Base-by-base conservation (phyloP, 2,113 vertebrate species). In the Daboia siamensis region DNA sequence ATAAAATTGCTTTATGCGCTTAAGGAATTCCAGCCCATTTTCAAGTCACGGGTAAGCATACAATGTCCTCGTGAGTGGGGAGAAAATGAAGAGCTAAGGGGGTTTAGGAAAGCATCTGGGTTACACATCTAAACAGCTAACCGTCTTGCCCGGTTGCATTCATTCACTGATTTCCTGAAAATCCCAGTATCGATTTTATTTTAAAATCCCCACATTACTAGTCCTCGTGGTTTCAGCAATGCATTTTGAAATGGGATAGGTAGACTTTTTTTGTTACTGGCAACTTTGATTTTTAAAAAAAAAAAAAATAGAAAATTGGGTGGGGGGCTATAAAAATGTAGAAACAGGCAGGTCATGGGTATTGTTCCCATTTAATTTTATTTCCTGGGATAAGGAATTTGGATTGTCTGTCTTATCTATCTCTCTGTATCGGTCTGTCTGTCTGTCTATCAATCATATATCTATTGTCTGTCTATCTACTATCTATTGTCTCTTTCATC, bases 1-100 rank as follows among this genome's bases (percentile, higher is more conserved):
- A 99, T 99, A 94, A 97, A 97, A 69, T 95, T 99, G 92, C 97
- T 99, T 46, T 95, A 98, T 56, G 94, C 97, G 11, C 97, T 99
- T 85, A 99, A 98, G 95, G 97, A 98, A 91, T 98, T 99, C 94
- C 99, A 99, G 90, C 99, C 98, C 0, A 97, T 98, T 90, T 99
- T 99, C 95, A 99, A 98, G 96, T 97, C 97, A 94, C 99, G 98
- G 98, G 99, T 99, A 97, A 85, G 97, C 93, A 87, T 90, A 3
- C 0, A 4, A 7, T 13, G 24, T 90, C 23, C 5, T 23, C 10
- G 7, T 24, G 39, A 52, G n/a, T 20, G 87, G n/a, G 15, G 26
- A 39, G 54, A 69, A 39, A 23, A 1, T 23, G 8, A 21, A 26
- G 15, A 6, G 6, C 21, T 52, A 51, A 51, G 51, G 4, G 3